Evolutionary conservation across 1,140 invertebrate genomes (phyloP), one percentile per base, ranked within the genome.

Genomic region (Leptinotarsa lineolata): DNA sequence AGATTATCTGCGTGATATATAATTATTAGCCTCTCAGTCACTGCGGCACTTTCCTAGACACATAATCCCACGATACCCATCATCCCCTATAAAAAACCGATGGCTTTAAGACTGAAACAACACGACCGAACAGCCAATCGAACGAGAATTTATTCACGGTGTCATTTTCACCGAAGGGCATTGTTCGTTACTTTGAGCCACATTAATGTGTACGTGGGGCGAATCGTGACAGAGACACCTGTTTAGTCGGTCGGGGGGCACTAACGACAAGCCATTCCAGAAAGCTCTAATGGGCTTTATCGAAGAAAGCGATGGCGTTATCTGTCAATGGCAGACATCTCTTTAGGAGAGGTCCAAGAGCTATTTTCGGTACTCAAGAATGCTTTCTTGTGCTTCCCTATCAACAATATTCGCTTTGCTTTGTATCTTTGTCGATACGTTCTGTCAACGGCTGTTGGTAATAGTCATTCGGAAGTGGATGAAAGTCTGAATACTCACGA

Each of bases 141-240:
- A 68, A 68, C 18, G 39, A 20, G 66, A 18, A 68, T 68, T 68
- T 46, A 68, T 68, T 46, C 66, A 48, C 15, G 66, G 30, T 68
- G 66, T 48, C 44, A 68, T 48, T 68, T 11, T 18, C 30, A 21
- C 45, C 6, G 44, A 68, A 68, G 45, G 39, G 45, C 44, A 20
- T 46, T 48, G 45, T 68, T 68, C 39, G 39, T 68, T 46, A 68
- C 44, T 20, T 68, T 68, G 66, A 69, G 68, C 68, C 58, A 54
- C 68, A 69, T 69, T 58, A 69, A 69, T 69, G 68, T 30, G 46
- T 21, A 30, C 45, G 48, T 59, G 12, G 48, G 68, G 68, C n/a
- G 68, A 59, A 30, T 48, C 54, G 45, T 72, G 70, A 72, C 70
- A 72, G 45, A 22, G 44, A 72, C 70, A 72, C 70, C 70, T 72